Evolutionary conservation across 2,113 vertebrate genomes (phyloP), one percentile per base, ranked within the genome.

Genomic region (Calyptommatus sinebrachiatus): DNA sequence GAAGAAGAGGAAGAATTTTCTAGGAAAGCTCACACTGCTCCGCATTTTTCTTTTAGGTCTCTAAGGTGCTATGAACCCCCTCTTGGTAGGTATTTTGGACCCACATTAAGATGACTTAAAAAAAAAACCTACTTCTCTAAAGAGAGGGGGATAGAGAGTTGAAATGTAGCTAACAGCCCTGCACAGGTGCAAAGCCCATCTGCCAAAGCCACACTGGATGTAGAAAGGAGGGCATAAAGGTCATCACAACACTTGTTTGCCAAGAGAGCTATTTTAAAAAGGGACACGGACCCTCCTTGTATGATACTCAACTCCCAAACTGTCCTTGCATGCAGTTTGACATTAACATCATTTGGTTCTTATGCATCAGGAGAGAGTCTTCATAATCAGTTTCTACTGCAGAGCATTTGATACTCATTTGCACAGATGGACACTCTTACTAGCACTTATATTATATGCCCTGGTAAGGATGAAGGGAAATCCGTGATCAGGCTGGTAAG

Each of bases 391-490:
- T 81, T 29, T 83, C 87, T 70, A 81, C 81, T 88, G 63, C 31
- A 87, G 83, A 48, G 91, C 88, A 78, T 85, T 83, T 81, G 71
- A 78, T 67, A 78, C 76, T 26, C 76, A 80, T 88, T 77, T 1
- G 14, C 83, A 86, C 85, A 89, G 89, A 92, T 86, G 88, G 89
- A 73, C 80, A 61, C 76, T 79, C 79, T 78, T 88, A 78, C 79
- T 85, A 72, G 77, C 79, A 82, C 83, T 84, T 26, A 61, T 48
- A 65, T 85, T 88, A 84, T 70, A 81, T 81, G 83, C 88, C 85
- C 88, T 84, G 83, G 67, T 71, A 80, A 89, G 72, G 75, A 76
- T 90, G 87, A 85, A 78, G 85, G 85, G 60, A 89, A 91, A 91
- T 84, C 83, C 80, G 82, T 73, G 83, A 81, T 69, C 70, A 76